A percentile compares a stretch with the other conserved stretches of the same genome.
Conservation (phyloP, 1,140 invertebrate genomes). For the Drosophila nikananu region DNA sequence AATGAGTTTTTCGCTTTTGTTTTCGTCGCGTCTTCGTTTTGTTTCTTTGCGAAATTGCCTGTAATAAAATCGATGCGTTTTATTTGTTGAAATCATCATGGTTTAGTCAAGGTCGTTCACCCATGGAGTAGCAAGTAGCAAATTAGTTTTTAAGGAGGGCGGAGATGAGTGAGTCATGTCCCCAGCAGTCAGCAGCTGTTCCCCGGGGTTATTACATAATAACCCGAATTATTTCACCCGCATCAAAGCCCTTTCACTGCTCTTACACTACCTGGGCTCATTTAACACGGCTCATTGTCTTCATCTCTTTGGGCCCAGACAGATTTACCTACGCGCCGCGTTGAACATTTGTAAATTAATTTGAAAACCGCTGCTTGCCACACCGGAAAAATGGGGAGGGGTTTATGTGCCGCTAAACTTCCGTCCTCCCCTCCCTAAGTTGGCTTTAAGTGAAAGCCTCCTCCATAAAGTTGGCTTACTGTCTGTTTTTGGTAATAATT, state of each 20-base stretch:
- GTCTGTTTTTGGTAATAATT: constrained; percentile 20
- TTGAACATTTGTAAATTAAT: constrained; percentile 52
- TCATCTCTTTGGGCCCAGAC: constrained; percentile 33
- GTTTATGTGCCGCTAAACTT: constrained; percentile 20
- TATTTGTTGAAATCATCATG: constrained; percentile 62
- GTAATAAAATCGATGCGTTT: constrained; percentile 51
- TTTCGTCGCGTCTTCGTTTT: constrained; percentile 47
- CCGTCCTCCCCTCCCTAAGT: constrained; percentile 24
- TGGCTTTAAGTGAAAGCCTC: constrained; percentile 30
- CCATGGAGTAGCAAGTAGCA: constrained; percentile 31
- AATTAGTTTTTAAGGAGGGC: constrained; percentile 2
- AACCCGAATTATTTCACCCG: constrained; percentile 54
- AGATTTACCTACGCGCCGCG: constrained; percentile 24
- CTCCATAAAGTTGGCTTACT: constrained; percentile 13
- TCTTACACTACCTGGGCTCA: constrained; percentile 37
- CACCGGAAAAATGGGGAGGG: constrained; percentile 26
- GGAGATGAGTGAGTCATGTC: constrained; percentile 33
- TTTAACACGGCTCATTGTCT: constrained; percentile 54
- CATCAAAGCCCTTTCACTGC: constrained; percentile 54
- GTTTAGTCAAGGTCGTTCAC: constrained; percentile 76
- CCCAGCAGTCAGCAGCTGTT: constrained; percentile 15
- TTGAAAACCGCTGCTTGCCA: constrained; percentile 39
- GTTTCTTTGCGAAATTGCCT: constrained; percentile 72
- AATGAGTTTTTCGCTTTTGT: constrained; percentile 54
- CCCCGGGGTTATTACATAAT: constrained; percentile 34